Conservation (phyloP, 2,797 vertebrate species). For the Gorsachius magnificus region DNA sequence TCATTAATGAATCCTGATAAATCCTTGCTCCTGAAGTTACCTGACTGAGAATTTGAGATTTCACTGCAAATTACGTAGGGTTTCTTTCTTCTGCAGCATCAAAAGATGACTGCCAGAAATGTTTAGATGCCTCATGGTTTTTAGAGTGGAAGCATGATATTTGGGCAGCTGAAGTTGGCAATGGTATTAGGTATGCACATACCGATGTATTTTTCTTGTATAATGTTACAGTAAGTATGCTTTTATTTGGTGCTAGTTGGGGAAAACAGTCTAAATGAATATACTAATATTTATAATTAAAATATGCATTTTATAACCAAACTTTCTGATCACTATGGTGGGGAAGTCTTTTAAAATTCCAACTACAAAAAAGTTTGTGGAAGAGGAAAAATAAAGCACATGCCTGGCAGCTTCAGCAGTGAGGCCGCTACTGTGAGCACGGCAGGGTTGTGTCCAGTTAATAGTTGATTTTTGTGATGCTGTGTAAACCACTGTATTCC, state of each 20-base stretch:
- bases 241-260: background rate
- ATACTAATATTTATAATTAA: background rate
- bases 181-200: background rate
- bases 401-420: background rate
- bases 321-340: background rate
- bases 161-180: background rate
- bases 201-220: background rate
- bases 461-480: background rate
- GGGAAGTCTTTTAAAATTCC: background rate
- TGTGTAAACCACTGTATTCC: background rate
- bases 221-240: background rate
- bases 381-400: accelerated
- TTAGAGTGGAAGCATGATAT: background rate
- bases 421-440: background rate
- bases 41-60: background rate
- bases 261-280: background rate
- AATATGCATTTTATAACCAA: background rate
- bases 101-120: background rate
- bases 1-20: background rate
- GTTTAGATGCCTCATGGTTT: background rate
- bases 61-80: background rate
- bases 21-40: background rate
- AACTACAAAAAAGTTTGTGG: background rate
- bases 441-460: background rate
- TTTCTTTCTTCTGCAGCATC: background rate